Base-by-base conservation (phyloP, 2,113 vertebrate genomes). In the Castor canadensis region DNA sequence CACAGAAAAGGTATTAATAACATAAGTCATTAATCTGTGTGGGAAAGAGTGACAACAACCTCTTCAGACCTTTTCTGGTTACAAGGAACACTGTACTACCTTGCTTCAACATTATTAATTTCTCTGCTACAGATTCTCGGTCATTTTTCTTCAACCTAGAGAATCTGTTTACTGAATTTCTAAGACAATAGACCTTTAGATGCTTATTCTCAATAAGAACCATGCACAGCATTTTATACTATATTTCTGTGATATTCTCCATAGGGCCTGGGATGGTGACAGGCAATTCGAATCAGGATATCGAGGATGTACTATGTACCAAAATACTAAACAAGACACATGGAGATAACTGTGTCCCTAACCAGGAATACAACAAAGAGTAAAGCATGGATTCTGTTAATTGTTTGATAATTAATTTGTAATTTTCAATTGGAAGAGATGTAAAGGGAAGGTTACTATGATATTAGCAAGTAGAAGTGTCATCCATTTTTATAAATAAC, bases 111-210 rank as follows among this genome's bases (percentile, higher is more conserved):
- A 60, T 52, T 76, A 49, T 82, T 45, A 49, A 84, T 73, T 84
- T n/a, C 35, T 94, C 47, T 73, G 45, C 30, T 92, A 17, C 40
- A 92, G 81, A 96, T 56, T 90, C 86, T 87, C 54, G 52, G n/a
- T 81, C 92, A 54, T 76, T 81, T 85, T 89, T 60, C 52, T 76
- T 91, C 11, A 60, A 35, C 28, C 28, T 81, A 56, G 5, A 54
- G 22, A n/a, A 67, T 82, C 7, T 40, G 2, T 66, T 76, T 93
- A 38, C 80, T 72, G n/a, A 95, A 49, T 90, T 94, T 72, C 79
- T 88, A 85, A 73, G 9, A 84, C 11, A 77, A 52, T 64, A 62
- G 60, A 6, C 5, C 54, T 80, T 16, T 22, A 6, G 13, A 77
- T 91, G 22, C 38, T 60, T 95, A 80, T 60, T 66, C 66, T 49